A percentile compares a stretch with the other conserved stretches of the same genome.
These are phyloP conservation scores for Aurelia aurita complex sp. Pacific DNA, from an alignment of 30 jellyfish, hydroid and myxozoan species.

Conservation along the genomic window DNA sequence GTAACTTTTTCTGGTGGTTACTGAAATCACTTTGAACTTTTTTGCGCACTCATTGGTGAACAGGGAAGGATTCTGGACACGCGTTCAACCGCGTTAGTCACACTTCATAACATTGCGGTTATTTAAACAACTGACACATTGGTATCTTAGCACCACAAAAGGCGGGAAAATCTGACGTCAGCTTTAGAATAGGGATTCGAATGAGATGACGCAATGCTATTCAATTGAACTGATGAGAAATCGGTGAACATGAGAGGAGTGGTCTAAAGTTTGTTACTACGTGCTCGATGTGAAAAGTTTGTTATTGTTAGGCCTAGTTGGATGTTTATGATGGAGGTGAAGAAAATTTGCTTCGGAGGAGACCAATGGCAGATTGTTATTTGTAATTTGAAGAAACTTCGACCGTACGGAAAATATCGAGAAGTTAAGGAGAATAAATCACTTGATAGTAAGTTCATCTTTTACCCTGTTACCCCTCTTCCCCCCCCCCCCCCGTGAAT, in stretches of 20 bases:
- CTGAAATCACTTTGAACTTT: too few species aligned
- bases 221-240: not conserved
- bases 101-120: too few species aligned
- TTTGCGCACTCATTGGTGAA: too few species aligned
- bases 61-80: too few species aligned
- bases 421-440: not conserved
- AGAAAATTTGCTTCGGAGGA: slow-evolving; percentile 5
- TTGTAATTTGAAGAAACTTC: slow-evolving; percentile 37
- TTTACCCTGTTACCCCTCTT: not conserved
- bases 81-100: too few species aligned
- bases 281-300: not conserved
- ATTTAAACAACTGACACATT: too few species aligned
- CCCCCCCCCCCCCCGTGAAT: not conserved
- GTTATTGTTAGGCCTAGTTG: not conserved
- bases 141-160: too few species aligned
- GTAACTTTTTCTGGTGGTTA: too few species aligned
- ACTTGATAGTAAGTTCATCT: not conserved
- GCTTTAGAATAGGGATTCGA: too few species aligned
- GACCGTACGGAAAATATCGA: slow-evolving; percentile 40
- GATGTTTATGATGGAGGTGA: slow-evolving; percentile 19
- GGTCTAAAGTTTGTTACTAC: not conserved
- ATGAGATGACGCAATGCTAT: too few species aligned
- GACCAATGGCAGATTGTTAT: slow-evolving; percentile 26
- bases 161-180: too few species aligned
- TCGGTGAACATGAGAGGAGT: not conserved